Percentiles rank a stretch among this genome's conserved stretches.
phyloP scores from a whole-genome alignment of 2,888 invertebrate species.

The Philonicus albiceps region DNA sequence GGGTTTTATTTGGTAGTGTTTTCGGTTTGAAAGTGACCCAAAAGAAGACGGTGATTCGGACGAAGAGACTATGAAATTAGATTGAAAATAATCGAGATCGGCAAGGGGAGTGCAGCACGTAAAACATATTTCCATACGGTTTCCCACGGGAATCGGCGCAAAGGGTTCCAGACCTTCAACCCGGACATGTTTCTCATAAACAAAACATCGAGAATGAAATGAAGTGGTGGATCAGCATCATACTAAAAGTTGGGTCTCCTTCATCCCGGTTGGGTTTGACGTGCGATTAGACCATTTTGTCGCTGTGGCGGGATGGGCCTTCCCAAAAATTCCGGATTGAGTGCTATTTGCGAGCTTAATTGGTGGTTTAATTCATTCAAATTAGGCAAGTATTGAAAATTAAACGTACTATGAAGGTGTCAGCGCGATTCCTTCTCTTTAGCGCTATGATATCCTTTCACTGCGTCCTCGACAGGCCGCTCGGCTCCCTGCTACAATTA shows the following conservation, averaged over 20 bases:
- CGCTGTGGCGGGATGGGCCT: not conserved
- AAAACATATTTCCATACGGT: not conserved
- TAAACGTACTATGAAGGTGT: not conserved
- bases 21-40: not conserved
- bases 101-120: not conserved
- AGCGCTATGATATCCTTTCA: not conserved
- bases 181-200: not conserved
- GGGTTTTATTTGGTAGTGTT: not conserved
- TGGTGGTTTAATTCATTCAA: not conserved
- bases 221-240: not conserved
- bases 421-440: not conserved
- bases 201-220: not conserved
- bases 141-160: not conserved
- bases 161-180: not conserved
- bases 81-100: conserved; percentile 30
- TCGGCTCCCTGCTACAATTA: not conserved
- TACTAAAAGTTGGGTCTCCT: not conserved
- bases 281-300: not conserved
- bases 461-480: not conserved
- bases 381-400: not conserved
- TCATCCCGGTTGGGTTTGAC: not conserved
- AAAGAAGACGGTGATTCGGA: not conserved
- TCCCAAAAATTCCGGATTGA: not conserved
- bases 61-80: not conserved
- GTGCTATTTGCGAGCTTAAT: not conserved